Base-by-base conservation (phyloP, 2,888 invertebrate species). In the Agrotis ipsilon region DNA sequence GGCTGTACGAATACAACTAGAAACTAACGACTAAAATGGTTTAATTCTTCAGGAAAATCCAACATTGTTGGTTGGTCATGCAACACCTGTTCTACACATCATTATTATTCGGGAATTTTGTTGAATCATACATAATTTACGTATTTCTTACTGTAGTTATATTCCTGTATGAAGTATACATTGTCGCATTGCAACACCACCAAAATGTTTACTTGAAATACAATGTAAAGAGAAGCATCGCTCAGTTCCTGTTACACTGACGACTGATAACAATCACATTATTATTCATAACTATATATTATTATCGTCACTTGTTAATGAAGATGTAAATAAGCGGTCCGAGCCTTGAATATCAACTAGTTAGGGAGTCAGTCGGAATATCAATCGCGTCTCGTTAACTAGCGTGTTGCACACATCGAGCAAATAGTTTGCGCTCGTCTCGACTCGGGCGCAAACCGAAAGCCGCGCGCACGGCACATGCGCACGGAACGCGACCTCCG, bases 321-420 rank as follows among this genome's bases (percentile, higher is more conserved):
- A 79, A 78, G 21, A 90, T 90, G 88, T 89, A 90, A 87, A 88
- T 85, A 85, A 83, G 66, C 78, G 64, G 78, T 81, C 43, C 43
- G 54, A 82, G 69, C 77, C 81, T 84, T 80, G 80, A 79, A 80
- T 82, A 14, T 58, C 16, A 61, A 79, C 61, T 62, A 73, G 46
- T 49, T 13, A 9, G n/a, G 49, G 19, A 67, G 60, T 66, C 70
- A 70, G 58, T 68, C 46, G 16, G 73, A 80, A 82, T 80, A 80
- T 68, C 68, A 73, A 68, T 68, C 58, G 70, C 52, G 60, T 49
- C 60, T 81, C 64, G 67, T 76, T 57, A 39, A 39, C 39, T 39
- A 75, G 71, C 63, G 55, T 39, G 60, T 55, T 85, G 72, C 68
- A 63, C 69, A 60, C 74, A 32, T 43, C 66, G 76, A 18, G 58